Conservation (phyloP, 2,113 vertebrate genomes). For the Zapornia atra region DNA sequence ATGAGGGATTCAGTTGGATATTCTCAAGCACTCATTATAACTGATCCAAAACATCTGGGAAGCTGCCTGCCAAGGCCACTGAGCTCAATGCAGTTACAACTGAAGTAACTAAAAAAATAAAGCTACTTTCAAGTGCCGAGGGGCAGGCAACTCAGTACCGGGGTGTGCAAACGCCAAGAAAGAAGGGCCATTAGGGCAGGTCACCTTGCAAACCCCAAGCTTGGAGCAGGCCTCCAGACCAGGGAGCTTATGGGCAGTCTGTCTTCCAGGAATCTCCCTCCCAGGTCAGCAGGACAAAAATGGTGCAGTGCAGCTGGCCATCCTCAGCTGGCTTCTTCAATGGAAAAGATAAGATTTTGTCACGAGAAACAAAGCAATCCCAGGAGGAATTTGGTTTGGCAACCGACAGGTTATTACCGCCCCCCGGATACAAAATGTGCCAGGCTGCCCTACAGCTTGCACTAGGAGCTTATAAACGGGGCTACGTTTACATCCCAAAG, state of each 20-base stretch:
- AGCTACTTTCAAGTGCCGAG: not conserved
- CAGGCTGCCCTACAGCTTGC: not conserved
- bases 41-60: slow-evolving; percentile 40
- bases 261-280: not conserved
- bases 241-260: rapidly evolving
- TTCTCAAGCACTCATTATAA: not conserved
- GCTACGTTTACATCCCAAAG: not conserved
- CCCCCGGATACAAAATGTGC: not conserved
- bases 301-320: not conserved
- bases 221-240: not conserved
- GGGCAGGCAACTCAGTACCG: not conserved
- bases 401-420: not conserved
- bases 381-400: not conserved
- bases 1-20: not conserved
- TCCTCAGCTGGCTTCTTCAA: not conserved
- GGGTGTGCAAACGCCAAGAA: not conserved
- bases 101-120: not conserved
- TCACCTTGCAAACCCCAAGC: rapidly evolving
- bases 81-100: not conserved
- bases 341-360: not conserved
- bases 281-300: not conserved
- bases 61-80: not conserved
- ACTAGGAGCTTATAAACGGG: not conserved
- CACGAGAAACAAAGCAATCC: not conserved
- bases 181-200: rapidly evolving